These are phyloP conservation scores for Abramis brama DNA, from an alignment of 2,113 vertebrate genomes.

Conservation along the genomic window DNA sequence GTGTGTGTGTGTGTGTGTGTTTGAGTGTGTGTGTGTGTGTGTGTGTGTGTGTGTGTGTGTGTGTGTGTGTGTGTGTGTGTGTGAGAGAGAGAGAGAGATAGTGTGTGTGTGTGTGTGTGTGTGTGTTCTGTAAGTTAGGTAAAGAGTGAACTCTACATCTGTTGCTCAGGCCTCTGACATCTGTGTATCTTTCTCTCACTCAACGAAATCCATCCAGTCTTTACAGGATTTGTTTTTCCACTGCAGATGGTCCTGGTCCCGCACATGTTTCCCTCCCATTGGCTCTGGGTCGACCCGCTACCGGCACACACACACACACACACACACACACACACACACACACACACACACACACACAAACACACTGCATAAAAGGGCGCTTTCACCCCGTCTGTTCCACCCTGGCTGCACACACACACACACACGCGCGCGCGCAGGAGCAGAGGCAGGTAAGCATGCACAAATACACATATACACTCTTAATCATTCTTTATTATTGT, in stretches of 20 bases:
- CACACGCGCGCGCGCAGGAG: constrained; percentile 2
- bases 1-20: too few relatives aligned
- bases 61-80: too few relatives aligned
- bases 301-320: constrained; percentile 53
- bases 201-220: constrained; percentile 73
- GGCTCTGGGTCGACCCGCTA: constrained; percentile 64
- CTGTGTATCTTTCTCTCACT: constrained; percentile 65
- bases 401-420: constrained; percentile 32
- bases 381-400: constrained; percentile 38
- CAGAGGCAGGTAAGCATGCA: constrained; percentile 7
- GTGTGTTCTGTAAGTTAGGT: too few relatives aligned
- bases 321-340: constrained; percentile 57
- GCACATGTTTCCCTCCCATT: constrained; percentile 76
- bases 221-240: constrained; percentile 81
- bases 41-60: too few relatives aligned
- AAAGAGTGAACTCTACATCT: constrained; percentile 68
- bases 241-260: constrained; percentile 74
- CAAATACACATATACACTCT: neutral
- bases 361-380: constrained; percentile 67
- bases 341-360: constrained; percentile 58
- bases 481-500: neutral
- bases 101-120: too few relatives aligned
- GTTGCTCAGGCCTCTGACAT: constrained; percentile 67
- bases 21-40: too few relatives aligned
- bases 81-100: too few relatives aligned